Conservation (phyloP, 2,797 vertebrate genomes). For the Spheniscus humboldti region DNA sequence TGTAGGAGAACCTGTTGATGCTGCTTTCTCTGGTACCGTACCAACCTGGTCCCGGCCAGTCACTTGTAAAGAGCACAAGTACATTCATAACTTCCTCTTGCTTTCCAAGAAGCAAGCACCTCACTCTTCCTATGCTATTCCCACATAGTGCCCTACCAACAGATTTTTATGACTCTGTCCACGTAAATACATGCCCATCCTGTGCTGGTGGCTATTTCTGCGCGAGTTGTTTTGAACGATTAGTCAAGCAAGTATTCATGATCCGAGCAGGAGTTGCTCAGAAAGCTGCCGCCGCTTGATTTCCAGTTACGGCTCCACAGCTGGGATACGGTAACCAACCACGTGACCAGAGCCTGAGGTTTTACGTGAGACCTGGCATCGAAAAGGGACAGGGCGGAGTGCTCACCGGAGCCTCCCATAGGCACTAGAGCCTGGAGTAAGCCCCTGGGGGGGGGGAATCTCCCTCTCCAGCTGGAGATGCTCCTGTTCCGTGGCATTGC, state of each 20-base stretch:
- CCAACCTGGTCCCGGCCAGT: background rate
- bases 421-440: background rate
- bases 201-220: background rate
- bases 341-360: background rate
- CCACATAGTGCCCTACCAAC: background rate
- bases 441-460: background rate
- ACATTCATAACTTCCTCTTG: background rate
- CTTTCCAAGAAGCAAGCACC: background rate
- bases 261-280: fast-evolving
- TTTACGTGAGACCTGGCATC: fast-evolving
- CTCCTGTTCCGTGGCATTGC: background rate
- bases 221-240: fast-evolving
- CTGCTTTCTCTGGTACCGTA: background rate
- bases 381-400: background rate
- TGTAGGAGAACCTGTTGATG: background rate
- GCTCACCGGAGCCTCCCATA: fast-evolving
- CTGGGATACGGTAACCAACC: background rate
- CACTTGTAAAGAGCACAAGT: background rate
- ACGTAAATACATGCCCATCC: fast-evolving
- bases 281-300: background rate
- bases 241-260: fast-evolving
- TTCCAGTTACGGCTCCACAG: background rate
- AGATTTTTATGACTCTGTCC: background rate
- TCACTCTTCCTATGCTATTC: background rate
- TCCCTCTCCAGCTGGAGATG: background rate